Percentiles rank a stretch among this genome's conserved stretches.
phyloP scores from a whole-genome alignment of 2,888 invertebrate species.

The Bedellia somnulentella region DNA sequence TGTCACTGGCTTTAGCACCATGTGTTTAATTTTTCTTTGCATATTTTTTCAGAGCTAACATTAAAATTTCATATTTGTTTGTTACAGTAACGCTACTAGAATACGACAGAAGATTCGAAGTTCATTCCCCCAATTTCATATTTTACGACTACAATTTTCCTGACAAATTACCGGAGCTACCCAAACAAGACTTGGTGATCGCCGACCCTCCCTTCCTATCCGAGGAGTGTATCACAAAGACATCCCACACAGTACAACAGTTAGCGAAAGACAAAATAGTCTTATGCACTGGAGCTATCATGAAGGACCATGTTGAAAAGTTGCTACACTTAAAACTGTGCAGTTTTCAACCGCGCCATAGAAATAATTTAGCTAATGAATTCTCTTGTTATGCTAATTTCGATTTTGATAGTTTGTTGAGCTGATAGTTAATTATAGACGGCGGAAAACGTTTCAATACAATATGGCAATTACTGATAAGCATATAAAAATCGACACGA shows the following conservation, averaged over 20 bases:
- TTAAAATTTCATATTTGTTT: too few species aligned
- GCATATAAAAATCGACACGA: too few species aligned
- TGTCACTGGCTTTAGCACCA: too few species aligned
- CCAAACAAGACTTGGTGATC: constrained; percentile 78
- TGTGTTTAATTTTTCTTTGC: too few species aligned
- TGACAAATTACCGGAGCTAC: constrained; percentile 63
- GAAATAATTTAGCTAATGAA: constrained; percentile 89
- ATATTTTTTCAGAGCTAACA: too few species aligned
- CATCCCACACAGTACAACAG: constrained; percentile 73
- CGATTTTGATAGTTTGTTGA: constrained; percentile 59
- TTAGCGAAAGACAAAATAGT: constrained; percentile 76
- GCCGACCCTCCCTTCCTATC: constrained; percentile 96
- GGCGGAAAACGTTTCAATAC: too few species aligned
- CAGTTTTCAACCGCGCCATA: constrained; percentile 77
- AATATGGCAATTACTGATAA: too few species aligned
- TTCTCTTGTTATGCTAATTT: constrained; percentile 92
- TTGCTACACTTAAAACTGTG: constrained; percentile 68
- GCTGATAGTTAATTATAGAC: constrained; percentile 22
- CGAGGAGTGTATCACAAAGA: constrained; percentile 87
- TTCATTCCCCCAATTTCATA: constrained; percentile 76
- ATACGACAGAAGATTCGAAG: constrained; percentile 81
- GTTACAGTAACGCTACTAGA: constrained; percentile 76
- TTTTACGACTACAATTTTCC: constrained; percentile 88
- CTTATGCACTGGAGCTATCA: constrained; percentile 85
- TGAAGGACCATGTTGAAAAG: constrained; percentile 69